Evolutionary conservation across 2,113 vertebrate genomes (phyloP), one percentile per base, ranked within the genome.

Genomic region (Prinia subflava): DNA sequence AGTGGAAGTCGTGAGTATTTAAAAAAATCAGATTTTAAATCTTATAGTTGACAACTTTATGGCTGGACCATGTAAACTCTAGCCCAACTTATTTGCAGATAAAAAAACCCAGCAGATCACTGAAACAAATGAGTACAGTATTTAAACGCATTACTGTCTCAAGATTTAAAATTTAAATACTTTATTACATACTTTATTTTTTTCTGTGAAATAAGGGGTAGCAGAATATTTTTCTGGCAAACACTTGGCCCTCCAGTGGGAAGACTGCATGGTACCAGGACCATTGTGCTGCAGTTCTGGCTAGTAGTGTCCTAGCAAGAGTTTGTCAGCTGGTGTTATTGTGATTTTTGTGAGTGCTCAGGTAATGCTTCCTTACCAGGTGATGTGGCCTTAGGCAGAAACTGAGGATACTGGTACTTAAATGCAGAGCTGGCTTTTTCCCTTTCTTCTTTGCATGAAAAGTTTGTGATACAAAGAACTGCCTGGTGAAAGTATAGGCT

Each of bases 381-480:
- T 60, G 55, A 47, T 80, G 82, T 68, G 81, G 87, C 94, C 82
- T 83, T 62, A 56, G 86, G 93, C 59, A 88, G 76, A 91, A 83
- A 37, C 13, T 42, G 60, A 92, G 80, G 92, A 52, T 70, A 70
- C n/a, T 90, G 87, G 79, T 91, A 88, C 59, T 93, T 90, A 33
- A 56, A 87, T 92, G 83, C 92, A 96, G 88, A 93, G 85, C 83
- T 95, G 83, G 64, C 46, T 93, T 91, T 10, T 70, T 92, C 30
- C 53, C 8, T 94, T 75, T 83, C 31, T 82, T 50, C 22, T 84
- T 92, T 77, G 79, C 64, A 47, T 93, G 83, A 63, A 39, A 81
- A 74, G 55, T 55, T 31, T 49, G 65, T 91, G 89, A 67, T 83
- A 41, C 13, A 74, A 47, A 83, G 59, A 92, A 63, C 19, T 83